Percentiles rank a stretch among this genome's conserved stretches.
Evolutionary conservation across 2,888 invertebrate species (phyloP).

Genomic region (Brenthis ino): DNA sequence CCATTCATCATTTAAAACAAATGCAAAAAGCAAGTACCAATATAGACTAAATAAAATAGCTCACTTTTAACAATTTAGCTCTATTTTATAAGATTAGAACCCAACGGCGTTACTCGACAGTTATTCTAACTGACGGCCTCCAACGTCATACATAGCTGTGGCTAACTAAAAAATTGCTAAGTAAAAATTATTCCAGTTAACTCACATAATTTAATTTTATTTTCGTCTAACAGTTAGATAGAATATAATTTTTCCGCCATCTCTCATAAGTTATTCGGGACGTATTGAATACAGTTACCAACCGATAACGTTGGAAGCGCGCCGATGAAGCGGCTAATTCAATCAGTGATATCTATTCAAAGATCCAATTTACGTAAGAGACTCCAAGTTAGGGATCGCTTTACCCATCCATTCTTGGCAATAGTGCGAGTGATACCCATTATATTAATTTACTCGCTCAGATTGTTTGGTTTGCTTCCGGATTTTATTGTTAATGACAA

Average conservation of each 20-base stretch:
- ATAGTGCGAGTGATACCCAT: constrained; percentile 30
- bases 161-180: too few species aligned
- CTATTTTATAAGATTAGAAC: too few species aligned
- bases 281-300: constrained; percentile 44
- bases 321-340: constrained; percentile 71
- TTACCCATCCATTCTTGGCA: constrained; percentile 26
- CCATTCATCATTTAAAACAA: too few species aligned
- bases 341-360: constrained; percentile 73
- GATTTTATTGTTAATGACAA: constrained; percentile 15
- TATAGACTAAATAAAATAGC: too few species aligned
- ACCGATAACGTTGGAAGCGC: constrained; percentile 44
- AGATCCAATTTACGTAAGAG: constrained; percentile 73
- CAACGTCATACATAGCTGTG: too few species aligned
- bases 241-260: constrained; percentile 19
- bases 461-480: constrained; percentile 28
- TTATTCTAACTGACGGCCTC: too few species aligned
- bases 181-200: too few species aligned
- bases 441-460: constrained; percentile 27
- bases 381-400: constrained; percentile 52
- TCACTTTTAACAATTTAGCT: too few species aligned
- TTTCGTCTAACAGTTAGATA: neutral
- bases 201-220: neutral
- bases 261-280: constrained; percentile 38
- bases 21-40: too few species aligned
- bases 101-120: too few species aligned